Conservation (phyloP, 2,113 vertebrate species). For the Gavialis gangeticus region DNA sequence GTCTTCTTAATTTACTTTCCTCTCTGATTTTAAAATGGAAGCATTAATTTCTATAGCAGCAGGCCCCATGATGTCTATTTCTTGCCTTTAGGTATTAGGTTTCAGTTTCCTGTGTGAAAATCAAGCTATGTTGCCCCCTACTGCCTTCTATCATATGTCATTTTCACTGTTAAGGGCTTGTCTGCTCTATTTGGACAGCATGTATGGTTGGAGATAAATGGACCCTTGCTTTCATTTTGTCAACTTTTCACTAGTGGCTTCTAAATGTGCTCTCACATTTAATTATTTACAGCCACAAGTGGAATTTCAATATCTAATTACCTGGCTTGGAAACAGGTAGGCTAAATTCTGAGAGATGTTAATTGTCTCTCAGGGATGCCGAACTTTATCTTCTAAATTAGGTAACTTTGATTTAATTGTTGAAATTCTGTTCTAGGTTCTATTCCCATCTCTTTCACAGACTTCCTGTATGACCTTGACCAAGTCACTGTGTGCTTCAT, state of each 20-base stretch:
- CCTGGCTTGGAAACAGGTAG: neutral
- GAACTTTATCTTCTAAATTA: neutral
- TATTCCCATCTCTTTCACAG: neutral
- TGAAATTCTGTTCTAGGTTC: neutral
- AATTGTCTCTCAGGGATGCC: neutral
- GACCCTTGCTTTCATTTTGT: neutral
- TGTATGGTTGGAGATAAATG: slow-evolving; percentile 36
- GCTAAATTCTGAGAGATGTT: neutral
- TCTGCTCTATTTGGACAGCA: slow-evolving; percentile 17
- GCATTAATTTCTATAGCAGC: neutral
- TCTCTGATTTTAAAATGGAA: neutral
- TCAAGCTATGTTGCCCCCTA: neutral
- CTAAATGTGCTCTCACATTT: neutral
- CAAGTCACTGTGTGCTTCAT: neutral
- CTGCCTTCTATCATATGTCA: neutral
- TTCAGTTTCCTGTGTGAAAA: slow-evolving; percentile 32
- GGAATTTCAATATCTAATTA: neutral
- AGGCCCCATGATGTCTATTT: neutral
- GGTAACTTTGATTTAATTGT: neutral
- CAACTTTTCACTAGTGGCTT: neutral
- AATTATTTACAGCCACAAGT: neutral
- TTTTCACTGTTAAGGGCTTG: slow-evolving; percentile 34
- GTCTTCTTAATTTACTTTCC: neutral
- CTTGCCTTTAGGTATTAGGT: neutral
- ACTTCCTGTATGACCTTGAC: neutral